Evolutionary conservation across 2,888 invertebrate species (phyloP).

Genomic region (Acrobasis repandana): DNA sequence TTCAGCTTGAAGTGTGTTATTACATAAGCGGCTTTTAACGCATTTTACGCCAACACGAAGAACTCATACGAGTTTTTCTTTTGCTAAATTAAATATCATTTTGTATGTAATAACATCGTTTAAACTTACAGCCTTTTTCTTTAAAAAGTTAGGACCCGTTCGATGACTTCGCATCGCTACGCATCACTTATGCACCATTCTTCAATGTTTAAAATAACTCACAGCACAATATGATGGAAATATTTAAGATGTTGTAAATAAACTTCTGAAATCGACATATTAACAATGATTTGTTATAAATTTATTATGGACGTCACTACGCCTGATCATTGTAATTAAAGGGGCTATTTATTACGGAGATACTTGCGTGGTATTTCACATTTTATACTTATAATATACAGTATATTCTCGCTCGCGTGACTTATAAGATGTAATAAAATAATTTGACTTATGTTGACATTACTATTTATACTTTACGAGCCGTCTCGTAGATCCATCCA

Average conservation of each 20-base stretch:
- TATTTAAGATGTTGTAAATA: not conserved
- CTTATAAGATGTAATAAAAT: not conserved
- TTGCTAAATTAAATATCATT: too few species aligned
- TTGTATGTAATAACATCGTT: too few species aligned
- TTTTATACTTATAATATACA: not conserved
- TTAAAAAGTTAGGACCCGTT: not conserved
- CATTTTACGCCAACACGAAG: too few species aligned
- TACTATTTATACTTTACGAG: conserved; percentile 2
- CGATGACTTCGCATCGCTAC: not conserved
- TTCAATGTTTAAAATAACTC: not conserved
- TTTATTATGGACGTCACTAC: not conserved
- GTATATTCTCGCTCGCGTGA: not conserved
- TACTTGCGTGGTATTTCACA: not conserved
- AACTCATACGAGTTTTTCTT: too few species aligned
- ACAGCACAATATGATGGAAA: not conserved
- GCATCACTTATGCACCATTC: not conserved
- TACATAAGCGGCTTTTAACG: too few species aligned
- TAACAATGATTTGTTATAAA: conserved; percentile 1
- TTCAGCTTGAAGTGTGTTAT: too few species aligned
- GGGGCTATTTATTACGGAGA: not conserved
- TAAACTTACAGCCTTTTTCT: too few species aligned
- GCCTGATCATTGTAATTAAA: conserved; percentile 2
- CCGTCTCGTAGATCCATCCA: conserved; percentile 8
- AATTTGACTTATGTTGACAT: conserved; percentile 2
- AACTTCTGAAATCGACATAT: not conserved